Conservation (phyloP, 2,113 vertebrate species). For the Cardinalis cardinalis region DNA sequence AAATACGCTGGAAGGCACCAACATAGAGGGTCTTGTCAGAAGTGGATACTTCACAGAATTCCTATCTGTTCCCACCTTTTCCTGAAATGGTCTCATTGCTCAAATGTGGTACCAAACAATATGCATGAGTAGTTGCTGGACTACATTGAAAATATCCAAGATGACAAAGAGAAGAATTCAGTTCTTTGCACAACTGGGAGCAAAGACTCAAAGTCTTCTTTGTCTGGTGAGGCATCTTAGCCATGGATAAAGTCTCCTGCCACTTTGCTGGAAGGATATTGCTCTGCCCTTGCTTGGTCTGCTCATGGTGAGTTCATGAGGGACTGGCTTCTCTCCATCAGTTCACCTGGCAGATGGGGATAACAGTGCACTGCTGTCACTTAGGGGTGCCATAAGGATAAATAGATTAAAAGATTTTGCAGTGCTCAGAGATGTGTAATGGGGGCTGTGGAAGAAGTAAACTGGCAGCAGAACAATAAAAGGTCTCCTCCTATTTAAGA, state of each 20-base stretch:
- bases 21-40: not conserved
- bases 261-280: not conserved
- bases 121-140: not conserved
- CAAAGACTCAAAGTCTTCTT: not conserved
- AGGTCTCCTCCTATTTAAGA: not conserved
- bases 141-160: not conserved
- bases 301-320: accelerated
- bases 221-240: not conserved
- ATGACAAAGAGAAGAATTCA: not conserved
- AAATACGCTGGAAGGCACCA: not conserved
- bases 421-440: accelerated
- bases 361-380: not conserved
- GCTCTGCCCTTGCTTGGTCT: not conserved
- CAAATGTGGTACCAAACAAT: not conserved
- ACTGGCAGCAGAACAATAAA: not conserved
- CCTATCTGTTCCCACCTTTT: not conserved
- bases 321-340: not conserved
- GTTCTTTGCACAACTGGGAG: not conserved
- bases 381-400: not conserved
- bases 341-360: not conserved
- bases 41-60: not conserved
- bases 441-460: not conserved
- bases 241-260: not conserved
- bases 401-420: slow-evolving; percentile 5
- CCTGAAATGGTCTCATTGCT: not conserved